Evolutionary conservation across 2,888 invertebrate genomes (phyloP), one percentile per base, ranked within the genome.

Genomic region (Eilema depressum): DNA sequence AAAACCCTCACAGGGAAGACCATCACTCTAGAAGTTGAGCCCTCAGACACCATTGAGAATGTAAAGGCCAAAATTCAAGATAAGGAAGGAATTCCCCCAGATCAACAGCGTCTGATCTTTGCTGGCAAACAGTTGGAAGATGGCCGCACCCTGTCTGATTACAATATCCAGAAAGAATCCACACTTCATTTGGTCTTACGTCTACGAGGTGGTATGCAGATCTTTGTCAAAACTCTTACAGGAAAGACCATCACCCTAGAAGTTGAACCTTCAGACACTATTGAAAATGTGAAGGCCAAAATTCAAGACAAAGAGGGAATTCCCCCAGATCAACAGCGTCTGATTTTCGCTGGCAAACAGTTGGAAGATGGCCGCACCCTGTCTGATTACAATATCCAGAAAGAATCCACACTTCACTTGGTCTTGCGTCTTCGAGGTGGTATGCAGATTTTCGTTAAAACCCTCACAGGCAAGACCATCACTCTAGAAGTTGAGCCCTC

Each of bases 381-480:
- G 0, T 91, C 91, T 0, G 92, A 92, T 73, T 92, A 92, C 61
- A 92, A 92, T 17, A 92, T 92, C 2, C 92, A 92, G 3, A 92
- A 92, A 0, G 92, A 92, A 23, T 91, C 91, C 0, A 92, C 92
- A 0, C 88, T 92, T 0, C 92, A 92, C 12, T 41, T 92, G 5
- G 92, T 91, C 0, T 33, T 92, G 4, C 89, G 92, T 82, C 90
- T 92, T 0, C 84, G 92, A 14, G 92, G 89, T 57, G 93, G 93
- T 26, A 93, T 93, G 93, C 93, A 93, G 67, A 93, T 93, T 0
- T 93, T 93, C 33, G 93, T 93, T 0, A 92, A 92, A 20, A 92
- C 92, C 0, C 66, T 92, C 0, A 92, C 92, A 3, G 92, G 92
- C 0, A 92, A 92, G 2, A 92, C 92, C 0, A 92, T 92, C 12